Percentiles rank a stretch among this genome's conserved stretches.
These are phyloP conservation scores for Trididemnum clinides DNA, from an alignment of 23 tunicate species.

Conservation along the genomic window DNA sequence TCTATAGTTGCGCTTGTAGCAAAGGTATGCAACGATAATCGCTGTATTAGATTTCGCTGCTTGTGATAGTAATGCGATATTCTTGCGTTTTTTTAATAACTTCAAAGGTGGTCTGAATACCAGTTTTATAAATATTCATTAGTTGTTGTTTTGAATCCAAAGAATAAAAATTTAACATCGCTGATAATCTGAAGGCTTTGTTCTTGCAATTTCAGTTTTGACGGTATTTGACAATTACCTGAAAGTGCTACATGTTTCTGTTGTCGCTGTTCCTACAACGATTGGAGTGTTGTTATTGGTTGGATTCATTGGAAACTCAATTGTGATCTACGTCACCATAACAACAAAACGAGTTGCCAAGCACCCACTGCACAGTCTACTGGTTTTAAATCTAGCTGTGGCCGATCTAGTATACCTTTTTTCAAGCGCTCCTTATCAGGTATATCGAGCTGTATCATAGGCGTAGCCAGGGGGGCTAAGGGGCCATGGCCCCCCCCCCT, in stretches of 20 bases:
- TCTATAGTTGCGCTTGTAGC: too few species aligned
- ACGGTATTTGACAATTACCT: too few species aligned
- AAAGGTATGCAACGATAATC: too few species aligned
- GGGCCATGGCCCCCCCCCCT: too few species aligned
- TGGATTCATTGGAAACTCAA: not conserved
- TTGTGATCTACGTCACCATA: not conserved
- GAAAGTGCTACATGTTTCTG: too few species aligned
- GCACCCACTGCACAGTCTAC: constrained; percentile 77
- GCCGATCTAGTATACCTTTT: constrained; percentile 70
- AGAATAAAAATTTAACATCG: not conserved
- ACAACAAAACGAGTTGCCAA: constrained; percentile 58
- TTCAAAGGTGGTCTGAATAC: too few species aligned
- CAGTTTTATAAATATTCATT: not conserved
- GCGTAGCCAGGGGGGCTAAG: too few species aligned
- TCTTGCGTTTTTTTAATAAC: too few species aligned
- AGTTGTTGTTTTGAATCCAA: not conserved
- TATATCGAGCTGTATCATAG: not conserved
- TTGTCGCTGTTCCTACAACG: not conserved
- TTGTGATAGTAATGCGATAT: too few species aligned
- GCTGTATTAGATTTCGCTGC: too few species aligned
- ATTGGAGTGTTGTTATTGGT: not conserved
- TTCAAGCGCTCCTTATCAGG: constrained; percentile 67
- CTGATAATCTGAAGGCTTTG: too few species aligned
- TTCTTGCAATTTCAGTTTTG: too few species aligned
- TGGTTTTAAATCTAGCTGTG: constrained; percentile 72